phyloP scores from a whole-genome alignment of 2,888 invertebrate species.

The Ligdia adustata region DNA sequence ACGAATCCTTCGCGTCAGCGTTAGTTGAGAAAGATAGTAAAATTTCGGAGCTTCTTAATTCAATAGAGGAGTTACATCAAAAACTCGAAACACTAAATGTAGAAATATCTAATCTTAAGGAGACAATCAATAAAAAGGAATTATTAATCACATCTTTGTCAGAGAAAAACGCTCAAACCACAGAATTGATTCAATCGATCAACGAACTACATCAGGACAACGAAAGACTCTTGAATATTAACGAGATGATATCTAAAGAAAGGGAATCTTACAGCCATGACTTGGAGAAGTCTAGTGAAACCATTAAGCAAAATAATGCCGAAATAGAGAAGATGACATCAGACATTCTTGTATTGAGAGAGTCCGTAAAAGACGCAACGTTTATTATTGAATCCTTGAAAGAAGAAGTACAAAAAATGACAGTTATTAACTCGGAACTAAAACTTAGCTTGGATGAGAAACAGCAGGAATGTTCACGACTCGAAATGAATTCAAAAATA shows the following conservation, averaged over 20 bases:
- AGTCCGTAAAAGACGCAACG: conserved; percentile 59
- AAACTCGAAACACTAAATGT: conserved; percentile 46
- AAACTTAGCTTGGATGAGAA: conserved; percentile 66
- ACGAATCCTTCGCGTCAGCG: conserved; percentile 47
- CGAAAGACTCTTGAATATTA: conserved; percentile 51
- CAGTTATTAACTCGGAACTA: conserved; percentile 56
- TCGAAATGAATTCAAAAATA: conserved; percentile 71
- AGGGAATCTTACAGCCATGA: conserved; percentile 56
- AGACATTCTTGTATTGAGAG: conserved; percentile 61
- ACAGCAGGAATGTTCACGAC: conserved; percentile 51
- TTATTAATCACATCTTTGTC: conserved; percentile 41
- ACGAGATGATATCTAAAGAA: conserved; percentile 58
- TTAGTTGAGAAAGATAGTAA: conserved; percentile 44
- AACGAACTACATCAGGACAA: conserved; percentile 49
- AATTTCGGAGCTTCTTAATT: conserved; percentile 45
- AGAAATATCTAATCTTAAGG: conserved; percentile 53
- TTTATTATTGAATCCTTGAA: conserved; percentile 59
- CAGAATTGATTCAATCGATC: conserved; percentile 46
- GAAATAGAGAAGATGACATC: conserved; percentile 65
- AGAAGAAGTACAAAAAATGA: conserved; percentile 57
- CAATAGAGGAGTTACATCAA: conserved; percentile 43
- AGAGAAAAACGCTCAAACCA: conserved; percentile 42
- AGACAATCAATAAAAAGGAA: conserved; percentile 48
- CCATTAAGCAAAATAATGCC: conserved; percentile 56
- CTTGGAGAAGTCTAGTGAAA: conserved; percentile 62